Evolutionary conservation across 2,113 vertebrate species (phyloP).

Genomic region (Anguilla japonica): DNA sequence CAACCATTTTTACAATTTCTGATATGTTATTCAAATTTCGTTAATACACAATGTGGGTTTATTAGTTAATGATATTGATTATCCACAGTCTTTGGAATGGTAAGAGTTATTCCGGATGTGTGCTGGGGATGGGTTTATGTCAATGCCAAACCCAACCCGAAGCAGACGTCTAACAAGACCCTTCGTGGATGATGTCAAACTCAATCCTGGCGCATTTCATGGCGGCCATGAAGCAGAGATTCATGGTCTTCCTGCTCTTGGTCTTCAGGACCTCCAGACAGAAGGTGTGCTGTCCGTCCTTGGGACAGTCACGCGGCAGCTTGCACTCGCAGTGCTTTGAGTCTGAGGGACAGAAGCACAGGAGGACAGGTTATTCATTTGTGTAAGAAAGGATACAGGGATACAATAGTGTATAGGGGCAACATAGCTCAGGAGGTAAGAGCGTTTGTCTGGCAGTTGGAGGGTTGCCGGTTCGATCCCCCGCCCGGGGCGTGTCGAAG

Average conservation of each 20-base stretch:
- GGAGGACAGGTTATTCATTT: background rate
- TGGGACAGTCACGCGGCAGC: slow-evolving; percentile 49
- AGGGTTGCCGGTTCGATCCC: too few species aligned
- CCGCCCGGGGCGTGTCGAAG: too few species aligned
- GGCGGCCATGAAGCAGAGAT: slow-evolving; percentile 57
- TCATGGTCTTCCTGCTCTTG: slow-evolving; percentile 48
- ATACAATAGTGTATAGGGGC: too few species aligned
- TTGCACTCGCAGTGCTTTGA: slow-evolving; percentile 58
- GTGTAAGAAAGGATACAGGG: background rate
- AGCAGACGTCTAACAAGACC: slow-evolving; percentile 40
- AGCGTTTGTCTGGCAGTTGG: too few species aligned
- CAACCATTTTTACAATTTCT: too few species aligned
- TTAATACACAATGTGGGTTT: background rate
- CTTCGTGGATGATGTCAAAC: slow-evolving; percentile 58
- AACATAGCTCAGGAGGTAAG: too few species aligned
- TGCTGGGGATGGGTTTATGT: background rate
- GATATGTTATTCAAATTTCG: background rate
- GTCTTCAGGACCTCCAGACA: slow-evolving; percentile 56
- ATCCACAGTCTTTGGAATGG: background rate
- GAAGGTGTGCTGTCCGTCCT: slow-evolving; percentile 29
- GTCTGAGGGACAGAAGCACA: slow-evolving; percentile 40
- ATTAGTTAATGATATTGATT: background rate
- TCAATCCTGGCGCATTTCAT: slow-evolving; percentile 55
- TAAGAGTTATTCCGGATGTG: background rate
- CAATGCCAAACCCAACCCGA: background rate